Evolutionary conservation across 2,113 vertebrate species (phyloP).

Genomic region (Brachypodius melanocephalos): DNA sequence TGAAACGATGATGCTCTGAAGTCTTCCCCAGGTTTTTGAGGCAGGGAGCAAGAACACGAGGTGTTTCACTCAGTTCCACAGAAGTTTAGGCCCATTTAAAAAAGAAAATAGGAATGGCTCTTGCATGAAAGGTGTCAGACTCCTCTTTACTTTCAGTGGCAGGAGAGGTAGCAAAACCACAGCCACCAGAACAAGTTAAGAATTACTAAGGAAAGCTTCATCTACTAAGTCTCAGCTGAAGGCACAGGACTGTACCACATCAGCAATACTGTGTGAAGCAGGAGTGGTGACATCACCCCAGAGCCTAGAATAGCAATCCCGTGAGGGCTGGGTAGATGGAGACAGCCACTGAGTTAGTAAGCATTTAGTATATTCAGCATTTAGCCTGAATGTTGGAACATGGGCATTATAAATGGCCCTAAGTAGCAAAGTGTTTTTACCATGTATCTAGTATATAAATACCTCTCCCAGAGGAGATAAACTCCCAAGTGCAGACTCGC

Average conservation of each 20-base stretch:
- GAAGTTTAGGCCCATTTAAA: neutral
- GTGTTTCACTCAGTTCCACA: neutral
- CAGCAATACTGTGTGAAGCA: neutral
- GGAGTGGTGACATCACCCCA: constrained; percentile 7
- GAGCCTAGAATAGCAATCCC: constrained; percentile 26
- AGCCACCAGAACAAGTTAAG: neutral
- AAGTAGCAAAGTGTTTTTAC: constrained; percentile 46
- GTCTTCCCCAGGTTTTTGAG: neutral
- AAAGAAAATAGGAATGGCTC: neutral
- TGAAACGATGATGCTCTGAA: neutral
- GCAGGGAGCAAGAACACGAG: neutral
- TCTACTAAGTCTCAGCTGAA: neutral
- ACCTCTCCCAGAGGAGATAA: constrained; percentile 5
- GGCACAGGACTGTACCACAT: neutral
- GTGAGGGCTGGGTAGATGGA: neutral
- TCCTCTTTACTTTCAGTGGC: neutral
- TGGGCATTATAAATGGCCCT: constrained; percentile 26
- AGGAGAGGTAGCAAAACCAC: neutral
- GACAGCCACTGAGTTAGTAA: constrained; percentile 9
- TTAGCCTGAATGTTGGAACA: neutral
- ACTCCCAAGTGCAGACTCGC: constrained; percentile 3
- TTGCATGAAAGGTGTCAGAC: neutral
- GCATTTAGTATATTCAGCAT: constrained; percentile 31
- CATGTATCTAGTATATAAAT: constrained; percentile 31
- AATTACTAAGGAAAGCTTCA: neutral